Conservation (phyloP, 2,888 invertebrate species). For the Lamellibrachia satsuma region DNA sequence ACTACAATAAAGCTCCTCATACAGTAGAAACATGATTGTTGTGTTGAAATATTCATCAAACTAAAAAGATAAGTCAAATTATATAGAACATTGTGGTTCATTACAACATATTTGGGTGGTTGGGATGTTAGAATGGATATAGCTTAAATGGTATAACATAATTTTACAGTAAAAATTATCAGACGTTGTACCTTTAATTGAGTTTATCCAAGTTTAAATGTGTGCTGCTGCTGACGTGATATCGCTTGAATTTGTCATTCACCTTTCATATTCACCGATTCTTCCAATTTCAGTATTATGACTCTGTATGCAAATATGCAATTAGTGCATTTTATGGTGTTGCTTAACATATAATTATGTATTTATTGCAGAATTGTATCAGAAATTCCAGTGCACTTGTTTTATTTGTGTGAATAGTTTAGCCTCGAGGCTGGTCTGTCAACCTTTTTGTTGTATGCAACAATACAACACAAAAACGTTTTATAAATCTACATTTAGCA, state of each 20-base stretch:
- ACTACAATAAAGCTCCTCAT: neutral
- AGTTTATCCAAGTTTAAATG: neutral
- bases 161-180: slow-evolving; percentile 7
- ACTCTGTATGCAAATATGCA: neutral
- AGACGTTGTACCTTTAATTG: neutral
- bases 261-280: neutral
- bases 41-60: neutral
- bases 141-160: neutral
- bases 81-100: neutral
- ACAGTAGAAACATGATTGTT: neutral
- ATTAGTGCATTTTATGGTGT: neutral
- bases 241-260: neutral
- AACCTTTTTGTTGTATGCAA: neutral
- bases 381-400: neutral
- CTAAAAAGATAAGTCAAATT: neutral
- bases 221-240: neutral
- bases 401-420: neutral
- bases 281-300: neutral
- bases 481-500: too few relatives aligned
- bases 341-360: neutral
- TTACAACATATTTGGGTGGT: neutral
- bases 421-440: neutral
- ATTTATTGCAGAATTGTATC: neutral
- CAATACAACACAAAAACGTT: neutral
- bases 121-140: neutral